A percentile compares a stretch with the other conserved stretches of the same genome.
Evolutionary conservation across 1,140 invertebrate genomes (phyloP).

Genomic region (Magallana gigas): DNA sequence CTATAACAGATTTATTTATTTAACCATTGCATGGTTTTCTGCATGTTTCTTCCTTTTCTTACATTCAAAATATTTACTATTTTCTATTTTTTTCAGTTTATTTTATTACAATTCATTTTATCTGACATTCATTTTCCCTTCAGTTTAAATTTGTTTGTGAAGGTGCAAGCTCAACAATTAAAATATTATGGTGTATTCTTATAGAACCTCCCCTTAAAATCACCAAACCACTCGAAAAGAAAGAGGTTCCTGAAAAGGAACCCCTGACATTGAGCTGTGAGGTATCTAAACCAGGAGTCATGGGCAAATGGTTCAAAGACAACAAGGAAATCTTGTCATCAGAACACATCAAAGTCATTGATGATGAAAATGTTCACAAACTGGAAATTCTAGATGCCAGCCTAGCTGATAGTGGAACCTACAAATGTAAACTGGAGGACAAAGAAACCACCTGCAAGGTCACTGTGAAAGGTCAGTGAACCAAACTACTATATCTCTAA

Average conservation of each 20-base stretch:
- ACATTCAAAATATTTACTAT: too few species aligned
- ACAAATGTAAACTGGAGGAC: constrained; percentile 74
- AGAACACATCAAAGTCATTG: constrained; percentile 87
- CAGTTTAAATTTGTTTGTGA: not conserved
- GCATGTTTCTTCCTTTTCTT: constrained; percentile 1
- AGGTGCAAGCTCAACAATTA: not conserved
- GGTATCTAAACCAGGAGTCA: constrained; percentile 61
- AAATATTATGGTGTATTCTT: not conserved
- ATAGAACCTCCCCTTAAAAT: constrained; percentile 90
- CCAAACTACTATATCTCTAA: not conserved
- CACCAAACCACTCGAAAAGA: constrained; percentile 95
- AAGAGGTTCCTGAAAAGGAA: constrained; percentile 95
- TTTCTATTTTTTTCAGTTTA: too few species aligned
- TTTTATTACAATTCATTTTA: not conserved
- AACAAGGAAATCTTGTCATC: constrained; percentile 82
- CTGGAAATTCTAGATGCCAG: constrained; percentile 72
- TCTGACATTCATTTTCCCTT: not conserved
- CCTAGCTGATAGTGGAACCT: constrained; percentile 70
- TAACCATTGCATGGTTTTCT: constrained; percentile 21
- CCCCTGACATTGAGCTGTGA: constrained; percentile 82
- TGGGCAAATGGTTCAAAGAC: constrained; percentile 90
- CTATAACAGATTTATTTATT: constrained; percentile 3
- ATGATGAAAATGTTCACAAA: constrained; percentile 72
- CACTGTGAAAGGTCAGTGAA: constrained; percentile 70
- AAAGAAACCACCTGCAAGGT: constrained; percentile 69